Percentiles rank a stretch among this genome's conserved stretches.
Conservation (phyloP, 2,888 invertebrate genomes). For the Eupeodes luniger region DNA sequence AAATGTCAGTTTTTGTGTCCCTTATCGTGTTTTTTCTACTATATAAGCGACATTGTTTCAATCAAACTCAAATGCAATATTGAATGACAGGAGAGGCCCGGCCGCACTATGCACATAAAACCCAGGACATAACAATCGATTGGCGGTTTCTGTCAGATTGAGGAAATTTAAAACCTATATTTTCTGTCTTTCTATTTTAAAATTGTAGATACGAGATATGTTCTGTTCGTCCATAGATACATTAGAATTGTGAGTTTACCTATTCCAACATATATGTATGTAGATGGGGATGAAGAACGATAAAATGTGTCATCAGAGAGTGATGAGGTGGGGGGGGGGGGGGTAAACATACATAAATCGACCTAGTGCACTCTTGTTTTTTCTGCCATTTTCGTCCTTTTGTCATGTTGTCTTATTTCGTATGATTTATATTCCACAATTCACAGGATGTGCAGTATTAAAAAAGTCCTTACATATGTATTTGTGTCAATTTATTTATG, state of each 20-base stretch:
- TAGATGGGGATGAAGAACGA: not conserved
- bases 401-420: not conserved
- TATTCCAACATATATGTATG: not conserved
- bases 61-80: conserved; percentile 46
- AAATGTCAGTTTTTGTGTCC: not conserved
- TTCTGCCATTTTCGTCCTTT: not conserved
- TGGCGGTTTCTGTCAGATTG: conserved; percentile 53
- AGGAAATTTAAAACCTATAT: conserved; percentile 39
- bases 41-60: conserved; percentile 30
- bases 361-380: conserved; percentile 23
- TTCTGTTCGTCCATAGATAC: not conserved
- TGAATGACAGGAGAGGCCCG: conserved; percentile 23
- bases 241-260: too few species aligned
- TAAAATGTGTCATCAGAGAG: conserved; percentile 9
- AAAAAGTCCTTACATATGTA: not conserved
- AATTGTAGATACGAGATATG: conserved; percentile 9
- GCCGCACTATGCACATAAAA: not conserved
- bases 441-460: conserved; percentile 30
- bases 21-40: not conserved
- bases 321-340: too few species aligned
- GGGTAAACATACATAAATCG: conserved; percentile 17
- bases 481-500: not conserved
- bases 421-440: conserved; percentile 36
- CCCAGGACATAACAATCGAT: conserved; percentile 6
- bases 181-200: conserved; percentile 16